phyloP scores from a whole-genome alignment of 2,113 vertebrate genomes.

The Daphoenositta chrysoptera region DNA sequence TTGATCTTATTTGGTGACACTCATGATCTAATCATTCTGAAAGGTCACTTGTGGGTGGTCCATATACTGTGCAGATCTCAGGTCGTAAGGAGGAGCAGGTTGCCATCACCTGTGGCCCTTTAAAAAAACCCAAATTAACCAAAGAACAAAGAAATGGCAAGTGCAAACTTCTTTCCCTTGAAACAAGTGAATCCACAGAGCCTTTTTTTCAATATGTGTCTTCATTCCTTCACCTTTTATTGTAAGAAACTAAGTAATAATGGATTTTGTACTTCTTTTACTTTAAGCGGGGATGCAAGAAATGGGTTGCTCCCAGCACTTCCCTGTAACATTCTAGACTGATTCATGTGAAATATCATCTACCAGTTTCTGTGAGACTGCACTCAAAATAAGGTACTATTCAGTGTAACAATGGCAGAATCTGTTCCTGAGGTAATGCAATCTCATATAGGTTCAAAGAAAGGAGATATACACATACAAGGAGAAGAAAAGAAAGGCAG shows the following conservation, averaged over 20 bases:
- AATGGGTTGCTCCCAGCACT: neutral
- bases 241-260: neutral
- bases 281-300: neutral
- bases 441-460: neutral
- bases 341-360: neutral
- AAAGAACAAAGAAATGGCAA: neutral
- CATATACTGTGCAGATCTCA: neutral
- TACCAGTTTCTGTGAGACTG: neutral
- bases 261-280: neutral
- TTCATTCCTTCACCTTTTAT: neutral
- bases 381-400: neutral
- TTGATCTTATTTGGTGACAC: neutral
- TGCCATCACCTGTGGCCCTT: accelerated
- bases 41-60: neutral
- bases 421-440: neutral
- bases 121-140: neutral
- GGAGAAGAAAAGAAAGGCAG: neutral
- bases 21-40: neutral
- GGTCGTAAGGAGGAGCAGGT: neutral
- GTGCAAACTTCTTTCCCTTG: neutral
- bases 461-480: neutral
- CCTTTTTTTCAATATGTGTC: neutral
- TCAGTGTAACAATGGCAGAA: neutral
- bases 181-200: neutral
- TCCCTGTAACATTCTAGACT: neutral